Percentiles rank a stretch among this genome's conserved stretches.
Conservation (phyloP, 2,888 invertebrate genomes). For the Pomacea canaliculata region DNA sequence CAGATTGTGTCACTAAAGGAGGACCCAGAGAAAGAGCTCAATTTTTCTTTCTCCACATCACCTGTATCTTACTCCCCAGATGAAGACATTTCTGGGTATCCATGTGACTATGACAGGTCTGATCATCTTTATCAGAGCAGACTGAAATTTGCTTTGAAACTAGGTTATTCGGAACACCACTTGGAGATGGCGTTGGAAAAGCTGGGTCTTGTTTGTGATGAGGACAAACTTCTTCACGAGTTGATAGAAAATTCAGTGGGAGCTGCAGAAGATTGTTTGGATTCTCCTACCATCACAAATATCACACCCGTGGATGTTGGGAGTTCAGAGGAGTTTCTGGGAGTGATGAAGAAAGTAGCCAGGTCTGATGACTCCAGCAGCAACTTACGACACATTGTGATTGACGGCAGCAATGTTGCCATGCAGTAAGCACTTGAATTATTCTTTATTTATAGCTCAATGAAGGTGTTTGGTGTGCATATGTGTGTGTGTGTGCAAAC, state of each 20-base stretch:
- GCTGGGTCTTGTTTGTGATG: slow-evolving; percentile 86
- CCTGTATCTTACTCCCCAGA: not conserved
- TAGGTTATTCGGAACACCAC: slow-evolving; percentile 90
- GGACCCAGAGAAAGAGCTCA: not conserved
- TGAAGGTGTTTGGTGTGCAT: not conserved
- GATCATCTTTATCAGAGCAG: slow-evolving; percentile 72
- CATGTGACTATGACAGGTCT: slow-evolving; percentile 6
- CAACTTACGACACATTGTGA: slow-evolving; percentile 77
- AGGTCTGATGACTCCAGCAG: slow-evolving; percentile 32
- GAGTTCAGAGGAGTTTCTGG: slow-evolving; percentile 17
- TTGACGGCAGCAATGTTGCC: slow-evolving; percentile 89
- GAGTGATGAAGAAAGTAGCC: slow-evolving; percentile 12
- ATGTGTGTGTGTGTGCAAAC: no score
- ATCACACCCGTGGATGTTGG: not conserved
- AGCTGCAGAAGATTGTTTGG: slow-evolving; percentile 1
- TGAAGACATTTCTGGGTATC: not conserved
- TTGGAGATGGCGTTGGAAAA: slow-evolving; percentile 86
- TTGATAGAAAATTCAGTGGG: slow-evolving; percentile 77
- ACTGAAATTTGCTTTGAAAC: slow-evolving; percentile 90
- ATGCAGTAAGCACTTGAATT: slow-evolving; percentile 77
- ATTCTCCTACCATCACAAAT: not conserved
- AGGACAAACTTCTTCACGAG: slow-evolving; percentile 90
- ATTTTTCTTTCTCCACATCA: not conserved
- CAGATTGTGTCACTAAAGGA: slow-evolving; percentile 7
- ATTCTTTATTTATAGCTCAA: not conserved